Evolutionary conservation across 2,797 vertebrate species (phyloP).

Genomic region (Eupleurogrammus muticus): DNA sequence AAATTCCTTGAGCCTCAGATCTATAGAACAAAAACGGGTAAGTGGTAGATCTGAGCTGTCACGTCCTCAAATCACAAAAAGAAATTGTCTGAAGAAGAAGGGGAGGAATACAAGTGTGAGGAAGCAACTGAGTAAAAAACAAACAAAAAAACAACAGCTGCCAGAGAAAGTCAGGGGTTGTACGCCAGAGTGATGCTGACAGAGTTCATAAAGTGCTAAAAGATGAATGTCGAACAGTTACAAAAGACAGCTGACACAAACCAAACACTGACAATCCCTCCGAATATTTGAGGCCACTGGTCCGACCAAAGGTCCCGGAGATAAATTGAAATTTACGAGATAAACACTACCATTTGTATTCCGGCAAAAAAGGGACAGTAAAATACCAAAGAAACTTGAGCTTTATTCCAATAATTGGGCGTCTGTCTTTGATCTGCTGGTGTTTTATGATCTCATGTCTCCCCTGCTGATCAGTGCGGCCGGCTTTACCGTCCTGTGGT

Average conservation of each 20-base stretch:
- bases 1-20: not conserved
- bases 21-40: not conserved
- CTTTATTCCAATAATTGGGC: slow-evolving; percentile 44
- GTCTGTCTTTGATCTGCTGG: slow-evolving; percentile 57
- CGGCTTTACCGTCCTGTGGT: slow-evolving; percentile 49
- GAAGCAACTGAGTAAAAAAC: not conserved
- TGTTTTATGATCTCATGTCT: slow-evolving; percentile 47
- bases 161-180: not conserved
- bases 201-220: slow-evolving; percentile 19
- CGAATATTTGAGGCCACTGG: slow-evolving; percentile 34
- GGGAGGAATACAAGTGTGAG: not conserved
- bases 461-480: slow-evolving; percentile 50
- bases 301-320: slow-evolving; percentile 25
- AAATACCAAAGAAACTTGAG: slow-evolving; percentile 45
- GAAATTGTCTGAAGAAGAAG: not conserved
- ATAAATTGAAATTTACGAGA: slow-evolving; percentile 37
- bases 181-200: slow-evolving; percentile 10
- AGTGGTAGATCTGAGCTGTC: not conserved
- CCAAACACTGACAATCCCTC: slow-evolving; percentile 45
- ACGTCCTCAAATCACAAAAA: not conserved
- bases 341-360: slow-evolving; percentile 56
- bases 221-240: slow-evolving; percentile 41
- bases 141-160: not conserved
- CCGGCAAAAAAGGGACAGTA: slow-evolving; percentile 37
- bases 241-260: slow-evolving; percentile 41